phyloP scores from a whole-genome alignment of 92 coral and sea anemone species.

The Epizoanthus scotinus region DNA sequence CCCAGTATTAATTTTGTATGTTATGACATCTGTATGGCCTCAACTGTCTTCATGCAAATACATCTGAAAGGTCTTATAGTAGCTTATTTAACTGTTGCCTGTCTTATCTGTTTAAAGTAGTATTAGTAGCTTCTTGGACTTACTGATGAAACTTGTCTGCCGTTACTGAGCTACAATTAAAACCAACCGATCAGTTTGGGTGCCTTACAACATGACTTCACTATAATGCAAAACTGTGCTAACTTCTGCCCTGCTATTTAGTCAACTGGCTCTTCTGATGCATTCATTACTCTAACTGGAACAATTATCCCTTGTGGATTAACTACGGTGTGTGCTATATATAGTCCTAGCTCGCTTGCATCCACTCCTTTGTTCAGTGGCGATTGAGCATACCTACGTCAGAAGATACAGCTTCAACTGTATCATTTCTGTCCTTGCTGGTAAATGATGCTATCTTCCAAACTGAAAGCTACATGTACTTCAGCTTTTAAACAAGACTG shows the following conservation, averaged over 20 bases:
- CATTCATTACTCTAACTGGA: slow-evolving; percentile 38
- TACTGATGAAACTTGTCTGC: too few relatives aligned
- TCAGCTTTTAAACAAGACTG: slow-evolving; percentile 17
- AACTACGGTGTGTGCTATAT: slow-evolving; percentile 45
- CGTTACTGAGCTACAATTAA: too few relatives aligned
- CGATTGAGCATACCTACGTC: slow-evolving; percentile 40
- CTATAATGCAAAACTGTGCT: slow-evolving; percentile 36
- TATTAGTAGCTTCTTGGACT: too few relatives aligned
- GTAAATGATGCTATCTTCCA: slow-evolving; percentile 26
- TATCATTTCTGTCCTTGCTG: slow-evolving; percentile 39
- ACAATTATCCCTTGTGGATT: slow-evolving; percentile 42
- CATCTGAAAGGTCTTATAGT: too few relatives aligned
- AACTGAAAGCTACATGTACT: slow-evolving; percentile 18
- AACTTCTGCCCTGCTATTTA: slow-evolving; percentile 12
- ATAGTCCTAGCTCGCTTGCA: slow-evolving; percentile 17
- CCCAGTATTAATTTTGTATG: background rate
- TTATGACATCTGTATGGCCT: too few relatives aligned
- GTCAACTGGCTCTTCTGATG: slow-evolving; percentile 13
- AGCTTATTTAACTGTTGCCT: too few relatives aligned
- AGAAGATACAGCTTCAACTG: slow-evolving; percentile 24
- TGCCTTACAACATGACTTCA: slow-evolving; percentile 13
- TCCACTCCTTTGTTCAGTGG: slow-evolving; percentile 1
- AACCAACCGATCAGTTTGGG: background rate
- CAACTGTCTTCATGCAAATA: too few relatives aligned
- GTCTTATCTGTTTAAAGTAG: too few relatives aligned